These are phyloP conservation scores for Bilobella aurantiaca DNA, from an alignment of 1,140 invertebrate species.

Conservation along the genomic window DNA sequence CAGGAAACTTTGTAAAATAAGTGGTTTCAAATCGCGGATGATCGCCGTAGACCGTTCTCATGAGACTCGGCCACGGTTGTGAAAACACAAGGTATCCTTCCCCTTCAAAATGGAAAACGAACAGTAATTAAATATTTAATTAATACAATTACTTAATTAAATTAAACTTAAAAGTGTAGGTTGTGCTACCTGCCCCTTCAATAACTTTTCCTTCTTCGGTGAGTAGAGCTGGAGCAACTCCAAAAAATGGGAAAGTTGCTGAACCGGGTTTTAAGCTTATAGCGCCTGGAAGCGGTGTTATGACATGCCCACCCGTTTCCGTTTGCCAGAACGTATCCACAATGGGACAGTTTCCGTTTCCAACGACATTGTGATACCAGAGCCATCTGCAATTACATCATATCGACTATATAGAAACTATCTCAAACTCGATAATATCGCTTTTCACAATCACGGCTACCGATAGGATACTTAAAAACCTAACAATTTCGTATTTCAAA, in stretches of 20 bases:
- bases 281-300: constrained; percentile 86
- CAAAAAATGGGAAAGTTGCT: constrained; percentile 93
- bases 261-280: constrained; percentile 94
- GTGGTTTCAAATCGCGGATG: constrained; percentile 86
- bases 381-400: too few relatives aligned
- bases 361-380: constrained; percentile 87
- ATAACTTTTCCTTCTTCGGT: constrained; percentile 79
- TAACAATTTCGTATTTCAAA: too few relatives aligned
- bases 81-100: constrained; percentile 91
- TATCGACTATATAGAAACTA: neutral
- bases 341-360: constrained; percentile 70
- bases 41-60: constrained; percentile 84
- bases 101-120: neutral
- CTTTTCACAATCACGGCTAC: neutral
- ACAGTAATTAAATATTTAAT: neutral
- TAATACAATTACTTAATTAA: neutral
- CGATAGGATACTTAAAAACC: too few relatives aligned
- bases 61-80: constrained; percentile 92
- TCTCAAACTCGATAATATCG: neutral
- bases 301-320: constrained; percentile 89
- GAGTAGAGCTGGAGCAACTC: constrained; percentile 75
- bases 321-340: constrained; percentile 99
- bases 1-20: constrained; percentile 91
- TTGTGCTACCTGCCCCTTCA: constrained; percentile 73
- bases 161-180: too few relatives aligned